Base-by-base conservation (phyloP, 2,797 vertebrate genomes). In the Sebastes matsubarae region DNA sequence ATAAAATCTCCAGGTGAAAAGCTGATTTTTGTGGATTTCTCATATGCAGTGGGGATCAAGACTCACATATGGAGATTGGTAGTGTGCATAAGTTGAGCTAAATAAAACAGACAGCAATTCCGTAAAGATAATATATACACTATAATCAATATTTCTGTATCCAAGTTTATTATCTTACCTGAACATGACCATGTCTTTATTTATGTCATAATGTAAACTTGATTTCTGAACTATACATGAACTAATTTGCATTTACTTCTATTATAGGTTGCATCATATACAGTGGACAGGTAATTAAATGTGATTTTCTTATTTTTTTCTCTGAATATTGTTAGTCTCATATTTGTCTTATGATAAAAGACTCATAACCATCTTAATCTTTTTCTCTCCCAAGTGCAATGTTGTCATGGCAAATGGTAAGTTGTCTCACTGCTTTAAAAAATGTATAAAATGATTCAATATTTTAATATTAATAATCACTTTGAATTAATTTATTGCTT, bases 221-320 rank as follows among this genome's bases (percentile, higher is more conserved):
- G 3, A 29, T 36, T 6, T 38, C 22, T 52, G 8, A 38, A 14
- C 3, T 14, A 1, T 36, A 34, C 4, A 18, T 54, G 0, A 64
- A 71, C 3, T 77, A 4, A 86, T 61, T 22, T 54, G 4, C 2
- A 30, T 75, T 38, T 67, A 5, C 3, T 32, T 75, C 72, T 72
- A 3, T 85, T 59, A 11, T 14, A 96, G 96, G 81, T 32, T 96
- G 96, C 82, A 42, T 77, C 73, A 83, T 91, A 24, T 89, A 89
- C 89, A 81, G 25, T 8, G 82, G 84, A 72, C 3, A 90, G 92
- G 96, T 96, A 91, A 94, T 75, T 79, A 29, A 36, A 57, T 46
- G 0, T 46, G 12, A 25, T 71, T 54, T 34, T 30, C 2, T 2
- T 5, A 16, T 29, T 46, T 20, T 50, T 5, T 22, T 9, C 1